phyloP scores from a whole-genome alignment of 1,140 invertebrate species.

The Diploscapter pachys region DNA sequence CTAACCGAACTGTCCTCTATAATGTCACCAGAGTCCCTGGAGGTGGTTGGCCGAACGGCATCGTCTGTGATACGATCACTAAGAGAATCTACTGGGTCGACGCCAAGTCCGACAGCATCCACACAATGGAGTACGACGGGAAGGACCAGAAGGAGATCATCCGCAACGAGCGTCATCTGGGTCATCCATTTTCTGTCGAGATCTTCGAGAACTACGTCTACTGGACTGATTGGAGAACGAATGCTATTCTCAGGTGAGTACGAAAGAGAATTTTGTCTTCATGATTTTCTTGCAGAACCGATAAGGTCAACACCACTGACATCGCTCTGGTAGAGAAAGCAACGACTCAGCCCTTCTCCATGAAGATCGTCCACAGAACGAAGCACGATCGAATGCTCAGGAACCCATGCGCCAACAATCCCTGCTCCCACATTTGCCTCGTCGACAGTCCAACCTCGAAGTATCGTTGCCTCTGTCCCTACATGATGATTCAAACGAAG shows the following conservation, averaged over 20 bases:
- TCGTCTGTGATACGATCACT: conserved; percentile 68
- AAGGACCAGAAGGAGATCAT: conserved; percentile 64
- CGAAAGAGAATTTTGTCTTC: too few relatives aligned
- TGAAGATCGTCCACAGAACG: conserved; percentile 76
- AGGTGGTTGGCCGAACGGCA: conserved; percentile 71
- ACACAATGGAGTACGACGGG: conserved; percentile 71
- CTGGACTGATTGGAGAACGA: conserved; percentile 88
- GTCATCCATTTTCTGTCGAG: conserved; percentile 80
- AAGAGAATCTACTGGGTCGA: conserved; percentile 70
- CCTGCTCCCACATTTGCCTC: conserved; percentile 68
- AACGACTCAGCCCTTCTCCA: conserved; percentile 77
- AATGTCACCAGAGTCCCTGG: conserved; percentile 59
- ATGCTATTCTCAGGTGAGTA: conserved; percentile 65
- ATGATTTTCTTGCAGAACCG: conserved; percentile 63
- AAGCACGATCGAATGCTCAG: conserved; percentile 67
- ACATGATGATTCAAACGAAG: too few relatives aligned
- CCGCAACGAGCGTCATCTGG: conserved; percentile 64
- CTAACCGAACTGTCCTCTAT: conserved; percentile 62
- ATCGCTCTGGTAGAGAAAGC: conserved; percentile 66
- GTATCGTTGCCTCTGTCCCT: too few relatives aligned
- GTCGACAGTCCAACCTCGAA: too few relatives aligned
- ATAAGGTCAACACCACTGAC: conserved; percentile 69
- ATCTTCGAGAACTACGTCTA: conserved; percentile 81
- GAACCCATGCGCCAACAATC: conserved; percentile 68
- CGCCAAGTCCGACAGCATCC: conserved; percentile 77